Base-by-base conservation (phyloP, 2,797 vertebrate species). In the Neosilurus hyrtlii region DNA sequence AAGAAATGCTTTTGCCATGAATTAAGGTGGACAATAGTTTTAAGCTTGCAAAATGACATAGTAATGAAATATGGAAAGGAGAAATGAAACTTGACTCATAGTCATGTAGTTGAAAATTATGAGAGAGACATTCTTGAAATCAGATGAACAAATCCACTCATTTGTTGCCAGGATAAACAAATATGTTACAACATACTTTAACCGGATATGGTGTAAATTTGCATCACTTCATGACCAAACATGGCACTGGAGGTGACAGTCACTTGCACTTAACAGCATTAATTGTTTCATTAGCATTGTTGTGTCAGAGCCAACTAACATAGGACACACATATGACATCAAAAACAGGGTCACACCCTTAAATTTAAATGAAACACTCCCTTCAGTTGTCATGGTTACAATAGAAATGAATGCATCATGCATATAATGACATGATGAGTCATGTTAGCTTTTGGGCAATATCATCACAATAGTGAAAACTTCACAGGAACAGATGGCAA, bases 1-100 rank as follows among this genome's bases (percentile, higher is more conserved):
- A 57, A 57, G 54, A 74, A 35, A 30, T 11, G 11, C 8, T 73
- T 24, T 1, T 71, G 4, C 12, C 12, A 54, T 18, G 1, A 73
- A 16, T 11, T 54, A 49, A 73, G 51, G 24, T 72, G 51, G 2
- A 18, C 12, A 52, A 24, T 14, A 52, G 22, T 7, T 24, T 71
- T 26, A 54, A 54, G n/a, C 54, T 72, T 72, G 24, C n/a, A 54
- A 20, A 74, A 56, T 54, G 51, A 54, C 51, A 26, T 24, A 30
- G 51, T 3, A 30, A 1, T 73, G 52, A 24, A 73, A 56, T 56
- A 35, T 20, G 8, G 26, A 75, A 75, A 35, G 73, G 30, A 75
- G 73, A 75, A 75, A 59, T 75, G 73, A 75, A 75, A 59, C 16
- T 57, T 74, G 72, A 74, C 54, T 57, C 54, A 75, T 57, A 8